Evolutionary conservation across 2,888 invertebrate genomes (phyloP), one percentile per base, ranked within the genome.

Genomic region (Rotaria sp.): DNA sequence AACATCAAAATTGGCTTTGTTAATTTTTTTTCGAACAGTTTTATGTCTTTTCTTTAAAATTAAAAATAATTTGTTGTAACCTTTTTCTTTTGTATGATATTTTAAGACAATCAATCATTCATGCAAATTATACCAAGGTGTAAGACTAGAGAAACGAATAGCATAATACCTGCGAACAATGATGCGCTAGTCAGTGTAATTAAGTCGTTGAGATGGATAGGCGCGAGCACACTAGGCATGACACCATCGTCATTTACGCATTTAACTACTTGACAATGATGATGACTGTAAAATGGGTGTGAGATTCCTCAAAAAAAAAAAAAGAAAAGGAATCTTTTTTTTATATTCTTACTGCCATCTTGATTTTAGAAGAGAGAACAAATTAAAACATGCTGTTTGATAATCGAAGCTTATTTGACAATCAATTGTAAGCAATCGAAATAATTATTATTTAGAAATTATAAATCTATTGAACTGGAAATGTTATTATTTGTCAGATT

Each of bases 221-320:
- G 57, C 26, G 57, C 30, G 3, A 59, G 57, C 30, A 8, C 57
- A n/a, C 26, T 59, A 59, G 57, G 57, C 57, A 59, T 59, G 57
- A 59, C 57, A 59, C 57, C 57, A 59, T 59, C 26, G 57, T 59
- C 57, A 59, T 59, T 59, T 59, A 13, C 57, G 57, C 57, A 10
- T 59, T 59, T 59, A 59, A 59, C 57, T 59, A 59, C 57, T 59
- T 59, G 57, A 30, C 57, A 59, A 59, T 59, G 30, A 59, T 59
- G 5, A 57, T 57, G 57, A 57, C n/a, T 57, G 57, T n/a, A 57
- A 57, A 57, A 59, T 59, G 57, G 30, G 57, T 59, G 57, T 59
- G n/a, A 59, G 57, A 59, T 59, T 59, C 57, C 57, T 59, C 4
- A 30, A 59, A 1, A 59, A 59, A 15, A 21, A 30, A 59, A 26